A percentile compares a stretch with the other conserved stretches of the same genome.
phyloP scores from a whole-genome alignment of 1,140 invertebrate species.

The Pissodes strobi region DNA sequence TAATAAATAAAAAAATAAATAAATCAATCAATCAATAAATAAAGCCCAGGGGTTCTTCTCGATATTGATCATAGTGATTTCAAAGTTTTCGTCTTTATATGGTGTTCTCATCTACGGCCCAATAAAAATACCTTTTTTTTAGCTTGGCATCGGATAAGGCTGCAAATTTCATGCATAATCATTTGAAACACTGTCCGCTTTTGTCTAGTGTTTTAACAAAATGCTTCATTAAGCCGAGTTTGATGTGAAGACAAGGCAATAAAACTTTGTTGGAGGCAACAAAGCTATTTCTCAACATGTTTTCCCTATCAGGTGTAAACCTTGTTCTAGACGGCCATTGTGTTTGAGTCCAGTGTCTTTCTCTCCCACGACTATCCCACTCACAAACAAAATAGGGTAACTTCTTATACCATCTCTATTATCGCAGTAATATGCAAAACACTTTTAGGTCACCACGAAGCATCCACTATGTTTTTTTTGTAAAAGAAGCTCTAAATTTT shows the following conservation, averaged over 20 bases:
- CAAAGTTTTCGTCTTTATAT: neutral
- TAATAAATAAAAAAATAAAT: too few species aligned
- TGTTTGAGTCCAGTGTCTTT: too few species aligned
- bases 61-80: neutral
- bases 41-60: too few species aligned
- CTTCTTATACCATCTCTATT: slow-evolving; percentile 51
- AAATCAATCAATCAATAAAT: too few species aligned
- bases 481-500: too few species aligned
- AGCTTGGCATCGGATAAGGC: slow-evolving; percentile 37
- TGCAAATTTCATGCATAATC: slow-evolving; percentile 30
- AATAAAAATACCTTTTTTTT: slow-evolving; percentile 50
- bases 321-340: too few species aligned
- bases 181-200: slow-evolving; percentile 47
- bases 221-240: slow-evolving; percentile 54
- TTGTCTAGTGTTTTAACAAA: slow-evolving; percentile 55
- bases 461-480: slow-evolving; percentile 44
- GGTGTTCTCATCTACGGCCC: slow-evolving; percentile 42
- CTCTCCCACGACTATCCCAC: slow-evolving; percentile 52
- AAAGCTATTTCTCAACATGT: neutral
- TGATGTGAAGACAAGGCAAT: slow-evolving; percentile 53
- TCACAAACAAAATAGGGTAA: slow-evolving; percentile 53
- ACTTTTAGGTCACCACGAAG: slow-evolving; percentile 52
- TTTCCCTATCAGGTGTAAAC: too few species aligned
- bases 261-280: slow-evolving; percentile 33
- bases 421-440: slow-evolving; percentile 37